A percentile compares a stretch with the other conserved stretches of the same genome.
Evolutionary conservation across 2,797 vertebrate species (phyloP).

Genomic region (Orientallactaga sibirica): DNA sequence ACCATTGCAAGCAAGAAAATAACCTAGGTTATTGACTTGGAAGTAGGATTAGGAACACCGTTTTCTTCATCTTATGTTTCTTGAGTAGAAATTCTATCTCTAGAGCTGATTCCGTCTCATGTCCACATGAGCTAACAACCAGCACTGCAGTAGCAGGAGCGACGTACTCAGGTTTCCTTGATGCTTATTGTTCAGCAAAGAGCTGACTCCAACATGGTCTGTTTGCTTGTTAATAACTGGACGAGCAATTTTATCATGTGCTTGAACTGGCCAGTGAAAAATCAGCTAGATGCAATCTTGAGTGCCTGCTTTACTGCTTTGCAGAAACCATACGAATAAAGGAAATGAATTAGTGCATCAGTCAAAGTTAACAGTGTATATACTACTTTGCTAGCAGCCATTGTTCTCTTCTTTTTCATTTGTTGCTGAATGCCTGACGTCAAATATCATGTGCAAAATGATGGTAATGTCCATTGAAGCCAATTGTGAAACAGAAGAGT

Average conservation of each 20-base stretch:
- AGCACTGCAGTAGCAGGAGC: background rate
- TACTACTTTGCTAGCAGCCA: background rate
- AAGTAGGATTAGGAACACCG: background rate
- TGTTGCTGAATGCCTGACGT: conserved; percentile 15
- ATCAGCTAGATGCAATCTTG: background rate
- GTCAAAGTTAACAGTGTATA: background rate
- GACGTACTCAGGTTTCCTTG: background rate
- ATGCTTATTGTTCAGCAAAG: background rate
- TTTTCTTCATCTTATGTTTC: background rate
- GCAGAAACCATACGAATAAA: conserved; percentile 14
- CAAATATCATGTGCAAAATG: conserved; percentile 21
- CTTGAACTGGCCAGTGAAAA: background rate
- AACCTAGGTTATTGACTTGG: background rate
- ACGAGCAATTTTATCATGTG: conserved; percentile 3
- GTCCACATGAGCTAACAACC: background rate
- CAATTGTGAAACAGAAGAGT: conserved; percentile 44
- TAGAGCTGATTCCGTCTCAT: background rate
- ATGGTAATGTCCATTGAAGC: conserved; percentile 33
- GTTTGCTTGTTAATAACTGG: background rate
- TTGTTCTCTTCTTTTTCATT: background rate
- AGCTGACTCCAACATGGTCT: background rate
- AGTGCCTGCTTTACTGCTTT: background rate
- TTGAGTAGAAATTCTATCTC: background rate
- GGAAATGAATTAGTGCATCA: background rate
- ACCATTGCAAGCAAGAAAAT: background rate